Conservation (phyloP, 2,113 vertebrate species). For the Lanius ludovicianus region DNA sequence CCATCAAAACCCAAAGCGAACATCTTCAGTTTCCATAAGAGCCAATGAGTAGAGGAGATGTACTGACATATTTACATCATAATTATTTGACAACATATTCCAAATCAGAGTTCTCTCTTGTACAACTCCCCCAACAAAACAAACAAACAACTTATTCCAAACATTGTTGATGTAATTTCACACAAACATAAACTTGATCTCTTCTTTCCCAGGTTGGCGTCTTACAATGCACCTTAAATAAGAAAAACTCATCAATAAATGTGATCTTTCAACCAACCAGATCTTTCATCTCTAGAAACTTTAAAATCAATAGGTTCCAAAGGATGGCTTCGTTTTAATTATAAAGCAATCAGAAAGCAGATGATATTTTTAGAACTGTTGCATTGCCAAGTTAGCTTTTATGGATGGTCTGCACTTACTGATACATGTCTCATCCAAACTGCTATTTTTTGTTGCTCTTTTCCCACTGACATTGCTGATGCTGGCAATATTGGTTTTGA, state of each 20-base stretch:
- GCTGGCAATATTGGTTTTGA: background rate
- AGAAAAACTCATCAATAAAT: background rate
- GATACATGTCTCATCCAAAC: background rate
- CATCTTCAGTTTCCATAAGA: background rate
- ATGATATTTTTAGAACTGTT: background rate
- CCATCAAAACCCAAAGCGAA: background rate
- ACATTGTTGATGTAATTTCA: background rate
- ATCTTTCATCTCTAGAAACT: background rate
- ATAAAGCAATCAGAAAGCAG: background rate
- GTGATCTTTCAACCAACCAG: background rate
- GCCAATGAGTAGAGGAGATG: background rate
- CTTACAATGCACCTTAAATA: background rate
- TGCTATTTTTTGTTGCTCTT: background rate
- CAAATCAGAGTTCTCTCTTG: background rate
- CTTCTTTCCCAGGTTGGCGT: background rate
- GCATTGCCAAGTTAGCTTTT: background rate
- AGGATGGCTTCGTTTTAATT: background rate
- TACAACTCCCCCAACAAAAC: background rate
- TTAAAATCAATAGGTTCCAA: background rate
- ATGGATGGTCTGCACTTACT: background rate
- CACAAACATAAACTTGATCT: background rate
- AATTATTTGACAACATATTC: background rate
- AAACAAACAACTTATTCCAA: background rate
- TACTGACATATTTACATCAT: background rate
- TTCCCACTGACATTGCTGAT: background rate